These are phyloP conservation scores for Piscicola geometra DNA, from an alignment of 2,888 invertebrate genomes.

Conservation along the genomic window DNA sequence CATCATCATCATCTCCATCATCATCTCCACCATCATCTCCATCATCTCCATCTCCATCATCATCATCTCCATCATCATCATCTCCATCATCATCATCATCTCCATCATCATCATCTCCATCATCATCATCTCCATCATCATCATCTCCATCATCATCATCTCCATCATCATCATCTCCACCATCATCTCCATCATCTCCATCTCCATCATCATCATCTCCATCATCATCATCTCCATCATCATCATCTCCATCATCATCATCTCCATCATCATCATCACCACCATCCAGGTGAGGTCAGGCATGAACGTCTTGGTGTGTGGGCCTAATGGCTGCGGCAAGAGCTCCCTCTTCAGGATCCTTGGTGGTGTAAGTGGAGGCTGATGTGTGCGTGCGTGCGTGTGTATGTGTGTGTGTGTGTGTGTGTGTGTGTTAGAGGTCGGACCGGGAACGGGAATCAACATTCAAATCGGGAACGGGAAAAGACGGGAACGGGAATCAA, in stretches of 20 bases:
- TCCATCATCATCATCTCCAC: not conserved
- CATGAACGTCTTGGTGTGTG: slow-evolving; percentile 93
- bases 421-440: too few relatives aligned
- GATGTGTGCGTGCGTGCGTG: too few relatives aligned
- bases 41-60: not conserved
- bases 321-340: slow-evolving; percentile 97
- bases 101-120: not conserved
- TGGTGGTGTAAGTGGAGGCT: slow-evolving; percentile 66
- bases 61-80: not conserved
- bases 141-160: not conserved
- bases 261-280: not conserved
- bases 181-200: not conserved
- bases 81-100: not conserved
- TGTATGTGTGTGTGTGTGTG: too few relatives aligned
- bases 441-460: too few relatives aligned
- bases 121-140: not conserved
- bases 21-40: slow-evolving; percentile 3
- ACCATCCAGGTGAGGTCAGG: slow-evolving; percentile 70
- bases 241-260: slow-evolving; percentile 20
- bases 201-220: slow-evolving; percentile 5
- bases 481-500: too few relatives aligned
- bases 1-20: slow-evolving; percentile 36
- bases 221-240: slow-evolving; percentile 20
- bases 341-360: slow-evolving; percentile 91
- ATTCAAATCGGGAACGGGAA: too few relatives aligned